A percentile compares a stretch with the other conserved stretches of the same genome.
phyloP scores from a whole-genome alignment of 2,113 vertebrate genomes.

The Leuciscus idus region DNA sequence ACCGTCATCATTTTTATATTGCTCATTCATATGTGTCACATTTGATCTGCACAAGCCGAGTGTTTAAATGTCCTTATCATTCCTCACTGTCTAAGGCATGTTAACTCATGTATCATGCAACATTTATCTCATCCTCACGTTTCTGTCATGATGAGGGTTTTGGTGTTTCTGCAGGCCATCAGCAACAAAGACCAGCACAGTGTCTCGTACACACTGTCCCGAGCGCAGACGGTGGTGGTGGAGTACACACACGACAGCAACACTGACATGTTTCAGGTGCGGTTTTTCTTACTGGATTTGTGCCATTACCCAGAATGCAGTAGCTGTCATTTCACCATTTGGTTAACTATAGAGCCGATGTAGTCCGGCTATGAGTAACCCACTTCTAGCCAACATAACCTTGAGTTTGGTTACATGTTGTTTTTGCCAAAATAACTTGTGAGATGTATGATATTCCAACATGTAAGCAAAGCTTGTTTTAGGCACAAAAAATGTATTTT shows the following conservation, averaged over 20 bases:
- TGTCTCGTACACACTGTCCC: slow-evolving; percentile 91
- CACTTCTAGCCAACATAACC: no score
- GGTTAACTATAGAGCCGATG: no score
- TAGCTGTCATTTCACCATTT: no score
- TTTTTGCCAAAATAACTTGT: no score
- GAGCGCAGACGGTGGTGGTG: slow-evolving; percentile 92
- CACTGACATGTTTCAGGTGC: slow-evolving; percentile 93
- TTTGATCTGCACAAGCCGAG: neutral
- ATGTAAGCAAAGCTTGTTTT: no score
- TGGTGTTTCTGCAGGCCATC: slow-evolving; percentile 78
- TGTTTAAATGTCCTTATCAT: neutral
- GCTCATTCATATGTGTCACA: neutral
- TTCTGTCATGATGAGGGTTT: neutral
- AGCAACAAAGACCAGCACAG: slow-evolving; percentile 96
- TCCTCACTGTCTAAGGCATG: neutral
- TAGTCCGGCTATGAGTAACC: no score
- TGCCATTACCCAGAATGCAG: neutral
- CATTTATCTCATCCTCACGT: neutral
- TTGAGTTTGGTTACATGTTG: no score
- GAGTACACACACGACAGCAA: slow-evolving; percentile 91
- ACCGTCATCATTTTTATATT: no score
- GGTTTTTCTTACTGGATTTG: neutral
- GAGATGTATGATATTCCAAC: no score
- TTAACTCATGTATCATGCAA: neutral
- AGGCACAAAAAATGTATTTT: no score